Evolutionary conservation across 1,140 invertebrate genomes (phyloP).

Genomic region (Sycophila sp.): DNA sequence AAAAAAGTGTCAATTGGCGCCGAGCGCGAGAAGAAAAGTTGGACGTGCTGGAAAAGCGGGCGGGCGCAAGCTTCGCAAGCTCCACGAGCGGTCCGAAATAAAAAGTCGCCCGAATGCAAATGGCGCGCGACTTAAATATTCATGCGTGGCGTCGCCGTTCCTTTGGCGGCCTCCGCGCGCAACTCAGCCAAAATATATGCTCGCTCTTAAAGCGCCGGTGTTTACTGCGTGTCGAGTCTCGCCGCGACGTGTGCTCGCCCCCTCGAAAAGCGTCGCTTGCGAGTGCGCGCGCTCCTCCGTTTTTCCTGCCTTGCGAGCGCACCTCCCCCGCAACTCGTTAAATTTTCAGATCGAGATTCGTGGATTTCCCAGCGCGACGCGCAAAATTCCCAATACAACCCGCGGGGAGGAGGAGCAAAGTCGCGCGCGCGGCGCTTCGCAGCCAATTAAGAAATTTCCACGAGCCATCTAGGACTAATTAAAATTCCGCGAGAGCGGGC

Average conservation of each 20-base stretch:
- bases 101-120: constrained; percentile 50
- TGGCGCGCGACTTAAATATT: constrained; percentile 45
- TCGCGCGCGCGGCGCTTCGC: too few species aligned
- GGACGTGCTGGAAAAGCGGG: background rate
- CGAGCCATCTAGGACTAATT: too few species aligned
- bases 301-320: constrained; percentile 4
- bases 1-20: too few species aligned
- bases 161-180: constrained; percentile 33
- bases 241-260: background rate
- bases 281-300: background rate
- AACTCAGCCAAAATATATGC: constrained; percentile 30
- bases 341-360: too few species aligned
- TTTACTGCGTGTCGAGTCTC: constrained; percentile 41
- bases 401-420: too few species aligned
- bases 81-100: constrained; percentile 38
- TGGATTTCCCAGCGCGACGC: too few species aligned
- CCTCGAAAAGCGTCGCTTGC: background rate
- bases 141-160: constrained; percentile 38
- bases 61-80: background rate
- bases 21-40: too few species aligned
- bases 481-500: background rate
- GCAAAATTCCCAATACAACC: too few species aligned
- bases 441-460: too few species aligned
- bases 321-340: too few species aligned
- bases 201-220: constrained; percentile 45